Conservation (phyloP, 2,797 vertebrate genomes). For the Hemitrygon akajei region DNA sequence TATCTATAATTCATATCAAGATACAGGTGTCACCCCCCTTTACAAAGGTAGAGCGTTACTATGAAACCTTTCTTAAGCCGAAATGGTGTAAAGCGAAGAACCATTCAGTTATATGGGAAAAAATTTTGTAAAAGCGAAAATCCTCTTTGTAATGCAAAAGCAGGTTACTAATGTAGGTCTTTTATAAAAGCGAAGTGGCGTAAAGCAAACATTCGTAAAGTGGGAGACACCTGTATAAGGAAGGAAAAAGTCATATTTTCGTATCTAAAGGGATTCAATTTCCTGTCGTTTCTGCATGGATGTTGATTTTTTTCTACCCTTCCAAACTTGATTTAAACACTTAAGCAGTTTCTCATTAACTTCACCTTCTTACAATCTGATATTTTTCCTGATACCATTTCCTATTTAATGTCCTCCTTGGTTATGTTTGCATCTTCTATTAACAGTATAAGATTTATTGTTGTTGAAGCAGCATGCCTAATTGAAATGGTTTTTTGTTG, state of each 20-base stretch:
- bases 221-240: too few species aligned
- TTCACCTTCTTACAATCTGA: not conserved
- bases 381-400: conserved; percentile 6
- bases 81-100: too few species aligned
- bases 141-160: too few species aligned
- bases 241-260: not conserved
- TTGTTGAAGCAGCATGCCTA: not conserved
- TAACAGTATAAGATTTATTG: not conserved
- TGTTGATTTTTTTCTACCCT: not conserved
- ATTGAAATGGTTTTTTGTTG: not conserved
- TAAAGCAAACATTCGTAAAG: too few species aligned
- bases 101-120: too few species aligned
- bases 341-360: not conserved
- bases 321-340: not conserved
- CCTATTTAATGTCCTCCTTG: conserved; percentile 26
- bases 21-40: too few species aligned
- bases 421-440: not conserved
- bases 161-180: too few species aligned
- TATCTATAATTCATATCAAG: too few species aligned
- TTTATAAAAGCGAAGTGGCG: too few species aligned
- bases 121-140: too few species aligned
- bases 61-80: too few species aligned
- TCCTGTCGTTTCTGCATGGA: not conserved
- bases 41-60: too few species aligned
- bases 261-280: conserved; percentile 14